Base-by-base conservation (phyloP, 2,888 invertebrate genomes). In the Cephus rjabovi region DNA sequence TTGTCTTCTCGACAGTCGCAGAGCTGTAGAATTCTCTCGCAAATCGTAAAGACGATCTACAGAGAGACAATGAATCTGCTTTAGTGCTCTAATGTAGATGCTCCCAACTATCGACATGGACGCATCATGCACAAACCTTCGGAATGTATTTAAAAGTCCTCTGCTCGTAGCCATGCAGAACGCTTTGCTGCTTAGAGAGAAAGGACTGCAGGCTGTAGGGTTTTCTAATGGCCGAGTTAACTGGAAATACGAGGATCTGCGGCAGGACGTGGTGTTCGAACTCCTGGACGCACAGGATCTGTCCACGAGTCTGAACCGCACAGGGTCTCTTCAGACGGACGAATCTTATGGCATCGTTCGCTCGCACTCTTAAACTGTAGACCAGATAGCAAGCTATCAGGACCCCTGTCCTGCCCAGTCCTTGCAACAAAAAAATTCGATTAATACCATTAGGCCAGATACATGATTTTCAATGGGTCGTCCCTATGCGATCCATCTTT, bases 341-440 rank as follows among this genome's bases (percentile, higher is more conserved):
- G 84, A 95, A 95, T 68, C 95, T 94, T 80, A 97, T 96, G 6
- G 97, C 97, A 83, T 97, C 96, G 88, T 95, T 95, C 11, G 97
- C 96, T 76, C 94, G 92, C 76, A 96, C 94, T 81, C 96, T 93
- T 85, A 96, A 93, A 12, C 95, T 95, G 92, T 96, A 97, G 34
- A 98, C 95, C 77, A 98, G 93, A 92, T 96, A 97, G 89, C 97
- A 97, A 0, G 97, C 96, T 82, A 98, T 96, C 40, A 98, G 92
- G 68, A 97, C 97, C 0, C 98, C 97, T 0, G 97, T 98, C 81
- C 98, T 92, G 4, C 97, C 97, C 73, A 96, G 92, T 83, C 96
- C 96, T 95, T 90, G 56, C 3, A 88, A 89, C 79, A 81, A 74
- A 6, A 71, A 23, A 56, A 56, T 23, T 56, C 23, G 2, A 2